Base-by-base conservation (phyloP, 1,140 invertebrate genomes). In the Rhizoglyphus robini region DNA sequence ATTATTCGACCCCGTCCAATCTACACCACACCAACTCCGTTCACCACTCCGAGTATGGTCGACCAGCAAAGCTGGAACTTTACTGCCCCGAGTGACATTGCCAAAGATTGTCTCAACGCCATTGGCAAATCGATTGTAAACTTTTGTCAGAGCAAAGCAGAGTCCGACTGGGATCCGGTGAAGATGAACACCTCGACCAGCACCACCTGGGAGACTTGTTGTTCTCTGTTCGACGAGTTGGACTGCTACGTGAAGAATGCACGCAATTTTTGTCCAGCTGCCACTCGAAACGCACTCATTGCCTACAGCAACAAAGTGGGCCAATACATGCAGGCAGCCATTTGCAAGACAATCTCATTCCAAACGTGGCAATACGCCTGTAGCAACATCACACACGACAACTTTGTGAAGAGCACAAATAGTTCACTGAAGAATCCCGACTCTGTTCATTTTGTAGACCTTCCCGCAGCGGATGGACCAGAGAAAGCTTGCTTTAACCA, bases 161-260 rank as follows among this genome's bases (percentile, higher is more conserved):
- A 54, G 20, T 15, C 8, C 20, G 8, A 5, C 8, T 54, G 8
- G 8, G 51, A 54, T 32, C 51, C 51, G 20, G 20, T 23, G 20
- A 5, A 20, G 20, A 11, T 54, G 23, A 54, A 54, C 20, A 54
- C 51, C 20, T 27, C 23, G 15, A 54, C 8, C 5, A 8, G 5
- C 8, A 54, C 51, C 8, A 54, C 51, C 8, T 54, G 51, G 51
- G 51, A 54, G 51, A 27, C 51, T 23, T 54, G 51, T 32, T 54
- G 51, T 54, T 5, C 20, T 8, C 23, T 54, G 15, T 8, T 54
- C 5, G 51, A 54, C 8, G 51, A 54, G 51, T 25, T 54, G 23
- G 31, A 54, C 15, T 25, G 31, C 23, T 27, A 54, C 31, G 20
- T 54, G 23, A 54, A 54, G 8, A 41, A 41, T 41, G 36, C 36